These are phyloP conservation scores for Drosophila flavopinicola DNA, from an alignment of 2,888 invertebrate genomes.

Conservation along the genomic window DNA sequence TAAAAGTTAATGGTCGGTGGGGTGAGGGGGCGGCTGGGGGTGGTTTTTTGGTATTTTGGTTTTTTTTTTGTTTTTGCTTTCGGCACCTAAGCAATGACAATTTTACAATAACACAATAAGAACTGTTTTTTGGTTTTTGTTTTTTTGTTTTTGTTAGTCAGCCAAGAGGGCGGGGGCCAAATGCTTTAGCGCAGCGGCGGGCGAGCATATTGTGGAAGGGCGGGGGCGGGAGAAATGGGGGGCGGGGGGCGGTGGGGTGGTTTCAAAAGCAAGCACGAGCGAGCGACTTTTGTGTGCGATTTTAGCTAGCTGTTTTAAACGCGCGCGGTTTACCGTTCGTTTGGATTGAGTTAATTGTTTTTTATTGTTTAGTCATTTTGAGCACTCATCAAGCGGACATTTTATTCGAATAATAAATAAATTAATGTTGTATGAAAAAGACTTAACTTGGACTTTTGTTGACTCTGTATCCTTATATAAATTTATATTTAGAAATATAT, in stretches of 20 bases:
- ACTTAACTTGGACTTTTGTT: neutral
- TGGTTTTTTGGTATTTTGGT: no score
- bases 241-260: neutral
- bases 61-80: no score
- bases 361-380: conserved; percentile 4
- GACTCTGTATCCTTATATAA: no score
- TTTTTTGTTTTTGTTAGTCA: conserved; percentile 43
- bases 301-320: conserved; percentile 37
- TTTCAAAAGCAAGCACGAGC: conserved; percentile 67
- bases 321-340: conserved; percentile 29
- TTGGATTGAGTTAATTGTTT: conserved; percentile 17
- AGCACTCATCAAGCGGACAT: conserved; percentile 19
- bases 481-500: no score
- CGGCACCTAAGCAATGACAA: conserved; percentile 79
- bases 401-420: neutral
- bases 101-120: conserved; percentile 64
- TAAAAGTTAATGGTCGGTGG: conserved; percentile 23
- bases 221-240: conserved; percentile 18
- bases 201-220: no score
- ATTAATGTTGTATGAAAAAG: neutral
- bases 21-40: neutral
- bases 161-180: conserved; percentile 29
- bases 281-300: conserved; percentile 50
- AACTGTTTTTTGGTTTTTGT: no score
- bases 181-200: conserved; percentile 22